phyloP scores from a whole-genome alignment of 2,113 vertebrate species.

The Girardinichthys multiradiatus region DNA sequence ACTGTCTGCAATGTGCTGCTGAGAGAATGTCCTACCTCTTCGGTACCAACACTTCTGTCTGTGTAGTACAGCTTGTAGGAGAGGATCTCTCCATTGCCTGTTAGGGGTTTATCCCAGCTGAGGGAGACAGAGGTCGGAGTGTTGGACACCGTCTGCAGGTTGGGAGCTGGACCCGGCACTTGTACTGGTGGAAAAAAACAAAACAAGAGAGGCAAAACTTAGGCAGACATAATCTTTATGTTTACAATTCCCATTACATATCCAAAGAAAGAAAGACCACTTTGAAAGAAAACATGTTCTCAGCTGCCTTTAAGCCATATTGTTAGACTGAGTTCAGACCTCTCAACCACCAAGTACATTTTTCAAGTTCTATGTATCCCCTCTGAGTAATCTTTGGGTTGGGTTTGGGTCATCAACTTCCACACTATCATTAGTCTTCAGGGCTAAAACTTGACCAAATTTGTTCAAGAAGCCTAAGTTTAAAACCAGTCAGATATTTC shows the following conservation, averaged over 20 bases:
- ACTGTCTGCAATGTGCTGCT: not conserved
- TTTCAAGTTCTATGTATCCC: not conserved
- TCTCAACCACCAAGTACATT: not conserved
- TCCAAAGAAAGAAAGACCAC: not conserved
- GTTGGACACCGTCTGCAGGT: conserved; percentile 83
- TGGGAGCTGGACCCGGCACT: conserved; percentile 94
- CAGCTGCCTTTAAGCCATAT: not conserved
- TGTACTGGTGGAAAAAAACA: conserved; percentile 82
- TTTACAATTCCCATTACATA: not conserved
- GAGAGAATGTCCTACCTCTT: conserved; percentile 83
- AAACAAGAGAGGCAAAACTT: conserved; percentile 8
- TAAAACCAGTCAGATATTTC: not conserved
- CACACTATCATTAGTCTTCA: no score
- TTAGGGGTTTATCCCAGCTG: conserved; percentile 90
- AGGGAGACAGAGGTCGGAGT: conserved; percentile 86
- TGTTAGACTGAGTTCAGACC: not conserved
- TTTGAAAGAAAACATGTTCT: not conserved
- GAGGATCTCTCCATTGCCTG: conserved; percentile 93
- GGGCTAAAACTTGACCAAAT: no score
- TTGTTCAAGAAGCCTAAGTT: not conserved
- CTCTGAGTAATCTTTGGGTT: not conserved
- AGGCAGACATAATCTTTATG: not conserved
- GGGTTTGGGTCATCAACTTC: no score
- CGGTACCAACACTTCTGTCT: conserved; percentile 87
- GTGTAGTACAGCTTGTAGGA: conserved; percentile 96